Conservation (phyloP, 1,140 invertebrate genomes). For the Drosophila ercepeae region DNA sequence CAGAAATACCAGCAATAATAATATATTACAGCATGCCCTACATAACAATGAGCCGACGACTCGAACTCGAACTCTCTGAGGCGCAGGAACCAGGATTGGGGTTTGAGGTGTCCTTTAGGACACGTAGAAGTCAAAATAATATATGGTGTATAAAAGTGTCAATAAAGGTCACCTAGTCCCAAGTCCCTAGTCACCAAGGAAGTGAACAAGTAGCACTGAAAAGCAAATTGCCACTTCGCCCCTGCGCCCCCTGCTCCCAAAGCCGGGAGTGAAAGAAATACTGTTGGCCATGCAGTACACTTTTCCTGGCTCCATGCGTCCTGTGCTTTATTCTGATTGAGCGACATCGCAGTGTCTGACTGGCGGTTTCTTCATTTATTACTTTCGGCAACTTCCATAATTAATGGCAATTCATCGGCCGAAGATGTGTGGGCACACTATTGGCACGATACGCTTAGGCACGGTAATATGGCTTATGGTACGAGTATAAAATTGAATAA, state of each 20-base stretch:
- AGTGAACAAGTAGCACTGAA: conserved; percentile 1
- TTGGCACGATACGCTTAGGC: conserved; percentile 12
- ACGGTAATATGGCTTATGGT: conserved; percentile 34
- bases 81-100: not conserved
- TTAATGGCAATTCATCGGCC: conserved; percentile 74
- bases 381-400: conserved; percentile 70
- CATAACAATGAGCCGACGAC: conserved; percentile 52
- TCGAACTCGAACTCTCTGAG: not conserved
- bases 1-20: conserved; percentile 67
- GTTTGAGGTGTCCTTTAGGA: conserved; percentile 32
- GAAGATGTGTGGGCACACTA: conserved; percentile 56
- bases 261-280: not conserved
- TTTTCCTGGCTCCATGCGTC: not conserved
- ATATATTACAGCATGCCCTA: conserved; percentile 63
- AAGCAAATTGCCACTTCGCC: conserved; percentile 4
- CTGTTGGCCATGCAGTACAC: not conserved
- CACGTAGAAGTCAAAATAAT: conserved; percentile 67
- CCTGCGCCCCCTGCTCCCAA: conserved; percentile 9
- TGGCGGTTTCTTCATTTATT: conserved; percentile 66
- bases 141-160: too few relatives aligned
- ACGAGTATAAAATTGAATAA: not conserved
- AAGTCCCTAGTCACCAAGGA: too few relatives aligned
- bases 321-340: conserved; percentile 20
- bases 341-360: conserved; percentile 13
- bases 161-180: conserved; percentile 54